phyloP scores from a whole-genome alignment of 92 coral and sea anemone genomes.

The Epizoanthus rinbou region DNA sequence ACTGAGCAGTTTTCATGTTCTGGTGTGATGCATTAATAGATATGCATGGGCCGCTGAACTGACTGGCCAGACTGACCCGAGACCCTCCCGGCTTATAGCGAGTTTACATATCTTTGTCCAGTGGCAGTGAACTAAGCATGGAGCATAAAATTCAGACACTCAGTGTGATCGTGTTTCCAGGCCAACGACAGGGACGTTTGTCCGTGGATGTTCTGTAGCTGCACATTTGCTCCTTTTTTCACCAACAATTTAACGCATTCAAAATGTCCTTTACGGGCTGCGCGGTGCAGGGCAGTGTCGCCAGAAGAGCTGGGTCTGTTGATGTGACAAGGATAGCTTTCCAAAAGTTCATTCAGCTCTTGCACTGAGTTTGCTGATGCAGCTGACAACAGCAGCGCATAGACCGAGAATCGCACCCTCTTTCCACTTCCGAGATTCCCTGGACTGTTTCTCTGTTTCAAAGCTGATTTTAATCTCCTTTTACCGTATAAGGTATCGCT shows the following conservation, averaged over 20 bases:
- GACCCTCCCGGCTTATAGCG: too few species aligned
- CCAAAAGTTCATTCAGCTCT: slow-evolving; percentile 9
- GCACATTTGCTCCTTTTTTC: slow-evolving; percentile 14
- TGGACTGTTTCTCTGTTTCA: background rate
- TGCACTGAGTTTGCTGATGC: slow-evolving; percentile 27
- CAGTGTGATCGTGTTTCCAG: slow-evolving; percentile 4
- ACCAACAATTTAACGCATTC: slow-evolving; percentile 13
- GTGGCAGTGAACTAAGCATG: background rate
- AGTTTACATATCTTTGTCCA: too few species aligned
- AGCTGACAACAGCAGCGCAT: slow-evolving; percentile 11
- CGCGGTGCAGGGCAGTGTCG: background rate
- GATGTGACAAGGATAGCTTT: background rate
- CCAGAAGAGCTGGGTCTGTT: slow-evolving; percentile 9
- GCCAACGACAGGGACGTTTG: slow-evolving; percentile 25
- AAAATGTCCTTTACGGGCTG: background rate
- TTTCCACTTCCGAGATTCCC: background rate
- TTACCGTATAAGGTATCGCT: too few species aligned
- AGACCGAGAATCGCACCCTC: background rate
- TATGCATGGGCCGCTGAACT: too few species aligned
- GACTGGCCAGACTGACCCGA: too few species aligned
- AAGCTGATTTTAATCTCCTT: background rate
- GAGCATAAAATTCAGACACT: slow-evolving; percentile 20
- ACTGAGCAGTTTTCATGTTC: too few species aligned
- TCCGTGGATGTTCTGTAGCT: background rate
- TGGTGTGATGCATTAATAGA: too few species aligned